Conservation (phyloP, 2,113 vertebrate genomes). For the Narcine bancroftii region DNA sequence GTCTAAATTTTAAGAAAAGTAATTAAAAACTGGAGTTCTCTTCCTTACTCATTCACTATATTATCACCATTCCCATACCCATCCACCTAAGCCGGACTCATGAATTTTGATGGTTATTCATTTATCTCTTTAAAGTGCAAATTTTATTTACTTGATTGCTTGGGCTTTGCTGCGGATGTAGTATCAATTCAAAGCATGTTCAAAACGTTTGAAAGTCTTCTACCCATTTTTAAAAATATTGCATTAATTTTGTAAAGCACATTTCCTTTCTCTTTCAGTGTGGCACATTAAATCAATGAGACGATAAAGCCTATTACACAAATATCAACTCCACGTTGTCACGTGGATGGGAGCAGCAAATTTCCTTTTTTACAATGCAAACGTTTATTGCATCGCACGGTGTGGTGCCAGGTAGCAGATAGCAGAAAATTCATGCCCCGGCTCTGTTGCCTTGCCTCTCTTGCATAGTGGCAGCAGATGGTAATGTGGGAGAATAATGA, state of each 20-base stretch:
- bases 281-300: background rate
- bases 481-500: too few species aligned
- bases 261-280: background rate
- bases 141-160: background rate
- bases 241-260: background rate
- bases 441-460: background rate
- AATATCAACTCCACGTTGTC: background rate
- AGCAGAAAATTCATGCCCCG: background rate
- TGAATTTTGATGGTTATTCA: background rate
- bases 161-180: background rate
- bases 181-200: conserved; percentile 22
- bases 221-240: background rate
- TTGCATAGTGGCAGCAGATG: background rate
- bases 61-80: background rate
- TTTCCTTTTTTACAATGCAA: background rate
- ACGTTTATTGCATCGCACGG: background rate
- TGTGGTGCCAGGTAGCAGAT: too few species aligned
- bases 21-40: background rate
- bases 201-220: conserved; percentile 13
- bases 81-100: background rate
- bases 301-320: too few species aligned
- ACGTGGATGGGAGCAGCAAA: too few species aligned
- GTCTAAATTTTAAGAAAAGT: too few species aligned
- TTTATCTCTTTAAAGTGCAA: background rate
- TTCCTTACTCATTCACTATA: background rate